Percentiles rank a stretch among this genome's conserved stretches.
Conservation (phyloP, 2,797 vertebrate genomes). For the Tangara arthus region DNA sequence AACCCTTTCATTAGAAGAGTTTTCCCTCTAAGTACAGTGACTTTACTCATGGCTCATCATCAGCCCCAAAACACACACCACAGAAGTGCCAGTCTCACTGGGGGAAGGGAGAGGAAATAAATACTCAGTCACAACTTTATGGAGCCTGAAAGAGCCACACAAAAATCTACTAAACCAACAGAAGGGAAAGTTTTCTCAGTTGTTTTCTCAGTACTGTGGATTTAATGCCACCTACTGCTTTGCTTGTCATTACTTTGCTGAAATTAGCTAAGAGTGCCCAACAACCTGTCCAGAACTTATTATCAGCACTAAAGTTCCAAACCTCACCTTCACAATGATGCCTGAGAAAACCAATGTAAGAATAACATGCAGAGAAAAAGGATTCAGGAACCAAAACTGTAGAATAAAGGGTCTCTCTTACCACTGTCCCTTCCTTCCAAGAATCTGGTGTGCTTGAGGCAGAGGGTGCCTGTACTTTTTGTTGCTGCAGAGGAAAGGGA, state of each 20-base stretch:
- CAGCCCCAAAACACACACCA: not conserved
- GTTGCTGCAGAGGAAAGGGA: not conserved
- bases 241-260: not conserved
- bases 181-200: fast-evolving
- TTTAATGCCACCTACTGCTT: not conserved
- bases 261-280: not conserved
- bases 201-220: not conserved
- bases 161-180: not conserved
- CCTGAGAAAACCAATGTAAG: not conserved
- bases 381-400: not conserved
- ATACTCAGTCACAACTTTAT: not conserved
- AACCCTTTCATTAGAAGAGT: not conserved
- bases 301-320: not conserved
- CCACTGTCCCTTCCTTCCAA: not conserved
- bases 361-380: not conserved
- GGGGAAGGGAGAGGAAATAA: not conserved
- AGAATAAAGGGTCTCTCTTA: not conserved
- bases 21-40: not conserved
- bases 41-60: not conserved
- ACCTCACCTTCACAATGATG: not conserved
- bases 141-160: not conserved
- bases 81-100: not conserved
- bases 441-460: not conserved
- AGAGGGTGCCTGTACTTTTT: fast-evolving
- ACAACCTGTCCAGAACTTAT: not conserved